Evolutionary conservation across 2,888 invertebrate species (phyloP).

Genomic region (Campoplex nolae): DNA sequence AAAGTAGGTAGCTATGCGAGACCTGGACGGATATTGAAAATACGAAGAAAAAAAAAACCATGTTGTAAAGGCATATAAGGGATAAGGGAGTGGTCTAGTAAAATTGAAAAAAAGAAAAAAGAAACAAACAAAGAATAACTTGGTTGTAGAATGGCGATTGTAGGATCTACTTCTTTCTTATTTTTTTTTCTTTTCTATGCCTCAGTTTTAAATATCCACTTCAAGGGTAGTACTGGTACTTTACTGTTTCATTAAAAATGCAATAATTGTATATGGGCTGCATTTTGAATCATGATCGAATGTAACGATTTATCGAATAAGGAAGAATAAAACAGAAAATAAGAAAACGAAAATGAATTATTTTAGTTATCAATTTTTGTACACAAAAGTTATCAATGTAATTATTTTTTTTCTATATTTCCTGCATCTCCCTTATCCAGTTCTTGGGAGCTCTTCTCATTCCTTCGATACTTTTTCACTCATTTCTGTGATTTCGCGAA

Average conservation of each 20-base stretch:
- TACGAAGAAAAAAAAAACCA: constrained; percentile 39
- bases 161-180: constrained; percentile 37
- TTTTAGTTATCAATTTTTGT: not conserved
- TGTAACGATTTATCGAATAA: constrained; percentile 83
- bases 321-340: constrained; percentile 79
- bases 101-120: constrained; percentile 66
- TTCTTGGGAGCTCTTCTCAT: no score
- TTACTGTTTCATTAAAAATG: constrained; percentile 77
- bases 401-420: not conserved
- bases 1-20: constrained; percentile 77
- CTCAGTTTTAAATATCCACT: constrained; percentile 66
- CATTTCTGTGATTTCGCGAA: not conserved
- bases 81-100: constrained; percentile 78
- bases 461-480: not conserved
- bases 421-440: no score
- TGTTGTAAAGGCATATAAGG: constrained; percentile 79
- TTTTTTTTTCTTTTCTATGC: constrained; percentile 51
- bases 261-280: constrained; percentile 84
- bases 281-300: constrained; percentile 82
- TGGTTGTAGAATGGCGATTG: constrained; percentile 31
- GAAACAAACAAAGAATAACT: constrained; percentile 16
- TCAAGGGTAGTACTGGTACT: constrained; percentile 66
- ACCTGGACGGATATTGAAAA: constrained; percentile 77
- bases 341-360: constrained; percentile 67
- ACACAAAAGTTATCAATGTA: no score